phyloP scores from a whole-genome alignment of 2,888 invertebrate genomes.

The Psylliodes chrysocephalus region DNA sequence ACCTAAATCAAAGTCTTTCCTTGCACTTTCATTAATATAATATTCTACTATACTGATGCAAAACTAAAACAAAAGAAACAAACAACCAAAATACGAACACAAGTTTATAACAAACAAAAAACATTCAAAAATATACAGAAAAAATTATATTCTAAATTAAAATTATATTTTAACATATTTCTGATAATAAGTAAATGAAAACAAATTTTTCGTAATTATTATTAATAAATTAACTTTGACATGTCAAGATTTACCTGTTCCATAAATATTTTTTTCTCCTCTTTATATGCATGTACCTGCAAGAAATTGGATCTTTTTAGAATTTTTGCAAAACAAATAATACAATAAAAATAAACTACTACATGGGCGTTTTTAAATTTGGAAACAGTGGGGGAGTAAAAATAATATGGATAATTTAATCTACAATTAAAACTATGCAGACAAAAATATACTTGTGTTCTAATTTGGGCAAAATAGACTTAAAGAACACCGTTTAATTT shows the following conservation, averaged over 20 bases:
- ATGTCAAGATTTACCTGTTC: slow-evolving; percentile 28
- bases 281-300: slow-evolving; percentile 34
- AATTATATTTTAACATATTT: neutral
- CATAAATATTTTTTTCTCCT: slow-evolving; percentile 31
- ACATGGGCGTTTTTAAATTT: too few species aligned
- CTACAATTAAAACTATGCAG: too few species aligned
- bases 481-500: too few species aligned
- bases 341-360: neutral
- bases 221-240: slow-evolving; percentile 18
- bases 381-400: too few species aligned
- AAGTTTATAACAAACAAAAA: neutral
- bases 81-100: neutral
- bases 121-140: slow-evolving; percentile 8
- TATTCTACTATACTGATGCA: neutral
- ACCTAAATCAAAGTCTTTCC: neutral
- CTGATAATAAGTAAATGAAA: neutral
- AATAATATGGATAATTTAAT: too few species aligned
- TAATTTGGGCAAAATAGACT: too few species aligned
- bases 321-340: neutral
- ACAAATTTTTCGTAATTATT: slow-evolving; percentile 9
- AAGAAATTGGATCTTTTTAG: slow-evolving; percentile 24
- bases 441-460: too few species aligned
- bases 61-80: neutral
- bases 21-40: too few species aligned
- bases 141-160: neutral